Evolutionary conservation across 2,797 vertebrate genomes (phyloP).

Genomic region (Alfaro cultratus): DNA sequence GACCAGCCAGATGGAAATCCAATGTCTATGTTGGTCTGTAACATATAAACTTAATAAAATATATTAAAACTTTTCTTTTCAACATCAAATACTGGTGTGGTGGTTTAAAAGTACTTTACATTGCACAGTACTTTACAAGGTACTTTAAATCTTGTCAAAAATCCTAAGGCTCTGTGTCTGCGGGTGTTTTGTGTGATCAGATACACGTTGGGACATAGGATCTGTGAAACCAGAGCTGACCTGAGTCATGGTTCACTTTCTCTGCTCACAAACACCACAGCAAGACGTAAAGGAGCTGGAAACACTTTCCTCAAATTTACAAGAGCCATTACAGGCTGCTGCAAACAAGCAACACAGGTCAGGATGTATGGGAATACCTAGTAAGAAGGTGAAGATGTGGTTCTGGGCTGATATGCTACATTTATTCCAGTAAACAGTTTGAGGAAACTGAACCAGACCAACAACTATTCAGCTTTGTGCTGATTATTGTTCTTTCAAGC

Average conservation of each 20-base stretch:
- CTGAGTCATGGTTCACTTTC: slow-evolving; percentile 68
- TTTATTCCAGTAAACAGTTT: not conserved
- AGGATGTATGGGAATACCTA: slow-evolving; percentile 1
- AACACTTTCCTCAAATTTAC: slow-evolving; percentile 55
- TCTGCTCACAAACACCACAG: slow-evolving; percentile 49
- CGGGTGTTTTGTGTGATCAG: slow-evolving; percentile 12
- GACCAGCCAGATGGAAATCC: not conserved
- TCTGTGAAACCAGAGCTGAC: slow-evolving; percentile 68
- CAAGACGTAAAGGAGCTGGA: slow-evolving; percentile 30
- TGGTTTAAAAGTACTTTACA: not conserved
- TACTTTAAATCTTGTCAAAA: not conserved
- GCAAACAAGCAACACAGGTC: not conserved
- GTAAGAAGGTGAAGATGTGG: not conserved
- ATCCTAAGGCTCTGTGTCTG: not conserved
- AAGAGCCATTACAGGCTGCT: slow-evolving; percentile 35
- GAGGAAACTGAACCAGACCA: slow-evolving; percentile 8
- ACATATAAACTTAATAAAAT: not conserved
- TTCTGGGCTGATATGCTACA: not conserved
- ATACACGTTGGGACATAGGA: slow-evolving; percentile 52
- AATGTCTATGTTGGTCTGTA: not conserved
- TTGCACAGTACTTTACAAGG: not conserved
- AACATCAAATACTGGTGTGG: no score
- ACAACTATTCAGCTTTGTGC: not conserved
- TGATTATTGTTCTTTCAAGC: not conserved
- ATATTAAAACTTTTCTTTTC: no score